Conservation (phyloP, 1,140 invertebrate genomes). For the Drosophila rufa region DNA sequence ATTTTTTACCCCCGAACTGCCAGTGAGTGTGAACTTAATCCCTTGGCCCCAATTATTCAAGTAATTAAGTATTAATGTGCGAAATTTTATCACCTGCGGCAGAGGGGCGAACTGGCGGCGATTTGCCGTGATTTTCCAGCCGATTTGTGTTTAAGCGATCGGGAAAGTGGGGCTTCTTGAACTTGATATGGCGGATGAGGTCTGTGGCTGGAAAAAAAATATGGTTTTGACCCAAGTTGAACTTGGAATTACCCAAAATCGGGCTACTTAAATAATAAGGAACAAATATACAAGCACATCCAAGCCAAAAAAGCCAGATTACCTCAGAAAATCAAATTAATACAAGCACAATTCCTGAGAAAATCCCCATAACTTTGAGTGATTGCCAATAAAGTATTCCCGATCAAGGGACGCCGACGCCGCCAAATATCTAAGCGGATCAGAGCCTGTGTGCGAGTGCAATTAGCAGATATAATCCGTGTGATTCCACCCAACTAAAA, state of each 20-base stretch:
- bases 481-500: slow-evolving; percentile 77
- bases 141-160: slow-evolving; percentile 72
- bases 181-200: slow-evolving; percentile 6
- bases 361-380: slow-evolving; percentile 24
- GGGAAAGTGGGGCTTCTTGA: slow-evolving; percentile 61
- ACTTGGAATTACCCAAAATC: background rate
- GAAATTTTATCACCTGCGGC: slow-evolving; percentile 78
- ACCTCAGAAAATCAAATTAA: too few relatives aligned
- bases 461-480: slow-evolving; percentile 82
- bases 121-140: slow-evolving; percentile 74
- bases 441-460: slow-evolving; percentile 11
- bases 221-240: background rate
- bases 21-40: slow-evolving; percentile 76
- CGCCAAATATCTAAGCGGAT: slow-evolving; percentile 34
- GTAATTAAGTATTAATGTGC: slow-evolving; percentile 84
- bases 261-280: too few relatives aligned
- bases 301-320: too few relatives aligned
- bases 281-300: too few relatives aligned
- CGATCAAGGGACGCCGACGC: slow-evolving; percentile 54
- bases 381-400: slow-evolving; percentile 40
- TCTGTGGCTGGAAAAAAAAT: background rate
- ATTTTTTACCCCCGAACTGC: slow-evolving; percentile 14
- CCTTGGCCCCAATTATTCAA: slow-evolving; percentile 80
- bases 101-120: slow-evolving; percentile 28
- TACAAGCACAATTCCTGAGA: background rate